phyloP scores from a whole-genome alignment of 2,113 vertebrate species.

The Myanophis thanlyinensis region DNA sequence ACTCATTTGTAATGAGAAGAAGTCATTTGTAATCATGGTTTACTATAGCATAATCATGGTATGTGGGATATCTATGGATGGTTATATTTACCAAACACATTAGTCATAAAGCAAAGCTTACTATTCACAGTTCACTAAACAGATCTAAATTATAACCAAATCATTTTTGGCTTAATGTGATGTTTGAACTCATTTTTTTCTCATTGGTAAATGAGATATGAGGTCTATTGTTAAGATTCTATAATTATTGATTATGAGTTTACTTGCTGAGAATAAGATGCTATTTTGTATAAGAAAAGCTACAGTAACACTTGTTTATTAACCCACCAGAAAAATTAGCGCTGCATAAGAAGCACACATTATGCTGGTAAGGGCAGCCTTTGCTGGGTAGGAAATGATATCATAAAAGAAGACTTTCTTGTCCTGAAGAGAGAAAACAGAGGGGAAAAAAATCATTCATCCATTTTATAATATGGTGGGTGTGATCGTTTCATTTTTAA shows the following conservation, averaged over 20 bases:
- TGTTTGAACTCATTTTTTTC: background rate
- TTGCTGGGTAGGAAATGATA: conserved; percentile 50
- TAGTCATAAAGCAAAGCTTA: background rate
- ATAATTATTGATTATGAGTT: background rate
- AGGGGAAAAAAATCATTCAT: background rate
- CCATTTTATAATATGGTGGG: background rate
- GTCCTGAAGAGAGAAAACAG: conserved; percentile 18
- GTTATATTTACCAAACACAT: background rate
- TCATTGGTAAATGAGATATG: background rate
- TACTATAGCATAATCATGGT: background rate
- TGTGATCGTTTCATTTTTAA: background rate
- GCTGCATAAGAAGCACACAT: conserved; percentile 43
- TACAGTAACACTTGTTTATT: background rate
- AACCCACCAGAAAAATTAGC: conserved; percentile 46
- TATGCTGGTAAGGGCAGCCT: conserved; percentile 35
- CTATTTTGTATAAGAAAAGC: background rate
- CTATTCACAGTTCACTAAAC: background rate
- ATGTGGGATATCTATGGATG: background rate
- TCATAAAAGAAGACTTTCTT: conserved; percentile 36
- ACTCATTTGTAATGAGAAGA: no score
- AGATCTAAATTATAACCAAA: background rate
- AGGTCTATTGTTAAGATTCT: background rate
- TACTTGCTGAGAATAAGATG: background rate
- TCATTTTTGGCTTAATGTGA: background rate
- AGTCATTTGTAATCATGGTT: background rate